Conservation (phyloP, 1,140 invertebrate genomes). For the Drosophila setifemur region DNA sequence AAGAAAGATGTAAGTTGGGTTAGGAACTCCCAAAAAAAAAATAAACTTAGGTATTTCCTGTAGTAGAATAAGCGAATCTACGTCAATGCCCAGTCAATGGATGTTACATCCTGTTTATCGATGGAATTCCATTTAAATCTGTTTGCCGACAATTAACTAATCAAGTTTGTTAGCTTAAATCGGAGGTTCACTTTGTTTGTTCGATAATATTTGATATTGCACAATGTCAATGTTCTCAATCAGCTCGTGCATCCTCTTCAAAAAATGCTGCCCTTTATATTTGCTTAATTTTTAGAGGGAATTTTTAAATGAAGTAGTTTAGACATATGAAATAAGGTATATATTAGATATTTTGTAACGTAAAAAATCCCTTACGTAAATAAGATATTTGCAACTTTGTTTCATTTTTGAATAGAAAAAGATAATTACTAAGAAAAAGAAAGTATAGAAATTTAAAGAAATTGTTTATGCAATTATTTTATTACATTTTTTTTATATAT, state of each 20-base stretch:
- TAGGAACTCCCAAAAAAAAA: background rate
- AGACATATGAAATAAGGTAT: too few species aligned
- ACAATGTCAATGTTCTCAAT: constrained; percentile 22
- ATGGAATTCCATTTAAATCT: constrained; percentile 47
- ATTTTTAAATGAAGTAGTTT: too few species aligned
- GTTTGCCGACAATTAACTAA: constrained; percentile 43
- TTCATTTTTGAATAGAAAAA: too few species aligned
- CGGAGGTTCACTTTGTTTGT: constrained; percentile 13
- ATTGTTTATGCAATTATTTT: too few species aligned
- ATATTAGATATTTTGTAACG: too few species aligned
- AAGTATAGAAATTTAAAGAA: too few species aligned
- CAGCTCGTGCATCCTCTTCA: background rate
- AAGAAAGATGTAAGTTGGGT: constrained; percentile 57
- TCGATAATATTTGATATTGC: constrained; percentile 36
- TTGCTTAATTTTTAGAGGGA: too few species aligned
- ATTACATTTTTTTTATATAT: too few species aligned
- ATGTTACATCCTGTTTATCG: constrained; percentile 58
- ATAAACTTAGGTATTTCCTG: background rate
- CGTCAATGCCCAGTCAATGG: constrained; percentile 62
- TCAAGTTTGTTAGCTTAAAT: constrained; percentile 1
- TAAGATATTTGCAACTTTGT: too few species aligned
- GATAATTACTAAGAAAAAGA: too few species aligned
- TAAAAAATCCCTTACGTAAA: too few species aligned
- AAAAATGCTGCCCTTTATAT: too few species aligned
- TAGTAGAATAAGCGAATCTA: constrained; percentile 16